Evolutionary conservation across 1,140 invertebrate genomes (phyloP).

Genomic region (Cydia amplana): DNA sequence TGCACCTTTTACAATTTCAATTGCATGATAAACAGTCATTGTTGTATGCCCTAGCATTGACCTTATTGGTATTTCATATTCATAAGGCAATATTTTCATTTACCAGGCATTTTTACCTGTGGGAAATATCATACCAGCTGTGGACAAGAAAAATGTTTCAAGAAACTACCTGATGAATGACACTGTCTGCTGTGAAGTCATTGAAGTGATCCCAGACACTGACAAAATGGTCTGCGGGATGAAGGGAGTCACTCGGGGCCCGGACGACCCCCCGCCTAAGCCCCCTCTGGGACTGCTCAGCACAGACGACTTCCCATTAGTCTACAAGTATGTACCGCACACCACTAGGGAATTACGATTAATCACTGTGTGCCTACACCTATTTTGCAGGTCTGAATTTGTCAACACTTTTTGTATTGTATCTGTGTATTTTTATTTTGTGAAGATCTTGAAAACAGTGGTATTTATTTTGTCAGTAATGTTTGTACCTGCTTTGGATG

Average conservation of each 20-base stretch:
- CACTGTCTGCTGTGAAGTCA: constrained; percentile 91
- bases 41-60: constrained; percentile 2
- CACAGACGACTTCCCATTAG: constrained; percentile 90
- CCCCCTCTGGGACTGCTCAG: constrained; percentile 90
- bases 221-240: constrained; percentile 93
- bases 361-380: constrained; percentile 53
- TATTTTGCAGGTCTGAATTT: constrained; percentile 53
- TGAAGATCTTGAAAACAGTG: constrained; percentile 46
- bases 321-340: constrained; percentile 89
- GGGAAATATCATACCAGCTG: constrained; percentile 85
- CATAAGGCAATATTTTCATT: constrained; percentile 43
- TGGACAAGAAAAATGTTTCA: constrained; percentile 90
- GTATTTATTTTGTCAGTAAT: constrained; percentile 41
- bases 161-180: constrained; percentile 90
- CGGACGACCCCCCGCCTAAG: constrained; percentile 84
- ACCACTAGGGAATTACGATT: constrained; percentile 33
- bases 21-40: constrained; percentile 23
- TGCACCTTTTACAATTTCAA: background rate
- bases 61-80: constrained; percentile 11
- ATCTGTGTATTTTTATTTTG: constrained; percentile 48
- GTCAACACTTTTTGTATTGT: constrained; percentile 44
- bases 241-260: constrained; percentile 85
- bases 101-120: constrained; percentile 84
- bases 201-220: constrained; percentile 91
- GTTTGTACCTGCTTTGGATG: constrained; percentile 29